Conservation (phyloP, 2,113 vertebrate species). For the Antechinus flavipes region DNA sequence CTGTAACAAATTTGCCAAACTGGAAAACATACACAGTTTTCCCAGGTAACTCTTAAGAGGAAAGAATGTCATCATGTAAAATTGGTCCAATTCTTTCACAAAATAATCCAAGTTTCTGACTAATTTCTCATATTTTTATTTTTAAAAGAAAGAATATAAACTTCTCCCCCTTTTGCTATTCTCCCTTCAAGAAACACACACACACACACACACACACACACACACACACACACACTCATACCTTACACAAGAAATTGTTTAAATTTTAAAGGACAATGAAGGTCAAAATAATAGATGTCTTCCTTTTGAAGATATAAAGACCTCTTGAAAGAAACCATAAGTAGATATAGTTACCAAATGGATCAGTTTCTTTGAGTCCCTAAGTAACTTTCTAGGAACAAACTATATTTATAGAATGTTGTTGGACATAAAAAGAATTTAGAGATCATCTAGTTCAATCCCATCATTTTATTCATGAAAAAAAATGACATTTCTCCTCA, state of each 20-base stretch:
- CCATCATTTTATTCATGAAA: neutral
- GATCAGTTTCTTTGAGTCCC: neutral
- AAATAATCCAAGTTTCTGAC: neutral
- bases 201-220: neutral
- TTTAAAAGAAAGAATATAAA: neutral
- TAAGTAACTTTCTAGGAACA: neutral
- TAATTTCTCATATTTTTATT: conserved; percentile 34
- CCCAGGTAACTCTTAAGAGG: conserved; percentile 30
- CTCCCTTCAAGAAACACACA: conserved; percentile 2
- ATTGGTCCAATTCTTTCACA: neutral
- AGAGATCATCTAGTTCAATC: neutral
- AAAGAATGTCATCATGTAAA: conserved; percentile 31
- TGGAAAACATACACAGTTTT: conserved; percentile 26
- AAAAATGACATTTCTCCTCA: neutral
- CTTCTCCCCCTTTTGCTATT: conserved; percentile 17
- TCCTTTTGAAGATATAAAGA: neutral
- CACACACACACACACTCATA: neutral
- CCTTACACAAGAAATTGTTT: conserved; percentile 6
- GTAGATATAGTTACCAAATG: neutral
- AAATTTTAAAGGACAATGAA: conserved; percentile 24
- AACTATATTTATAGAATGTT: neutral
- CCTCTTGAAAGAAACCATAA: neutral
- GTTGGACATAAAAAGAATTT: neutral
- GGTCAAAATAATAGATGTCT: neutral
- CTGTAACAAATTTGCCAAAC: conserved; percentile 46